Conservation (phyloP, 2,113 vertebrate genomes). For the Amphiprion percula region DNA sequence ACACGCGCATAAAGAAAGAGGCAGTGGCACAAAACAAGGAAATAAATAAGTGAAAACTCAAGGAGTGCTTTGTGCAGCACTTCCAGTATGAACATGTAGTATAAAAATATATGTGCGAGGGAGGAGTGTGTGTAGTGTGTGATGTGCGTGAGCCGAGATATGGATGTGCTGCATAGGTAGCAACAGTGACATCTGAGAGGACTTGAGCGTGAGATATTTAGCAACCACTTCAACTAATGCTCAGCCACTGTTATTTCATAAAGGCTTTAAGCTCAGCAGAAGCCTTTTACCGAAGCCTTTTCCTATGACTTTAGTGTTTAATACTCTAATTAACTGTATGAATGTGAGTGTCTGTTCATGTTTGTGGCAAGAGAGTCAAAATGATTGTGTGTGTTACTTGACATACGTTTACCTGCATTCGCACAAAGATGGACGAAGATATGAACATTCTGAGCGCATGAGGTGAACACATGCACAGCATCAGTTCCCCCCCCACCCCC, state of each 20-base stretch:
- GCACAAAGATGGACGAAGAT: constrained; percentile 69
- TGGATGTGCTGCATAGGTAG: constrained; percentile 75
- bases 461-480: constrained; percentile 68
- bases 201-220: constrained; percentile 48
- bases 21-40: constrained; percentile 19
- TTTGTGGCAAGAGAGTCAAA: constrained; percentile 26
- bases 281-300: neutral
- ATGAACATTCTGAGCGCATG: constrained; percentile 75
- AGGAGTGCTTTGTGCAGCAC: constrained; percentile 43
- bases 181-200: constrained; percentile 67
- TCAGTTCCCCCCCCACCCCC: constrained; percentile 1
- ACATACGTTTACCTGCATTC: constrained; percentile 43
- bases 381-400: constrained; percentile 57
- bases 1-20: constrained; percentile 3
- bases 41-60: constrained; percentile 24
- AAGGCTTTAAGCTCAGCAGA: constrained; percentile 32
- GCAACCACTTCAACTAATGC: constrained; percentile 18
- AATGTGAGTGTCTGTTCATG: constrained; percentile 9
- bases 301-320: constrained; percentile 27
- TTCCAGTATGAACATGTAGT: constrained; percentile 26
- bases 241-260: constrained; percentile 20
- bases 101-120: constrained; percentile 54
- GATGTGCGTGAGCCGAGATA: constrained; percentile 47
- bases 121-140: constrained; percentile 40
- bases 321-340: constrained; percentile 23